phyloP scores from a whole-genome alignment of 2,888 invertebrate genomes.

The Anthophora plumipes region DNA sequence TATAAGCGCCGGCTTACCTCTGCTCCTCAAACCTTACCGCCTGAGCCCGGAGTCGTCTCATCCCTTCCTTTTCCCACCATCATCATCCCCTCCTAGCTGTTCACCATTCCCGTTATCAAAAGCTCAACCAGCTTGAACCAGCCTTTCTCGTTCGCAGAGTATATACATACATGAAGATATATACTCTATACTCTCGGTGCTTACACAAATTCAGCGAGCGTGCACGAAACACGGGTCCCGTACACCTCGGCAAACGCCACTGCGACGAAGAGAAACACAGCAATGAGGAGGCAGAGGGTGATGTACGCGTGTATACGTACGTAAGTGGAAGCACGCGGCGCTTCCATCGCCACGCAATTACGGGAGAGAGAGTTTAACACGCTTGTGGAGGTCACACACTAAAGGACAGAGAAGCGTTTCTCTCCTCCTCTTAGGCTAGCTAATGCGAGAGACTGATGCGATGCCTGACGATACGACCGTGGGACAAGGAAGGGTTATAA shows the following conservation, averaged over 20 bases:
- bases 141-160: conserved; percentile 1
- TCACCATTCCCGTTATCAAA: background rate
- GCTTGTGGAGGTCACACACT: conserved; percentile 40
- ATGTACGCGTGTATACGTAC: background rate
- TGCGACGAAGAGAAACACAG: background rate
- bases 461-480: conserved; percentile 20
- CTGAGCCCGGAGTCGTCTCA: conserved; percentile 25
- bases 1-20: conserved; percentile 80
- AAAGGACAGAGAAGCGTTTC: conserved; percentile 17
- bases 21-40: conserved; percentile 67
- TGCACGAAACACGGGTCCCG: conserved; percentile 27
- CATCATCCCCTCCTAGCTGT: background rate
- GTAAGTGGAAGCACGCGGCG: background rate
- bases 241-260: conserved; percentile 16
- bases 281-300: background rate
- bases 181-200: conserved; percentile 3
- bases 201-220: conserved; percentile 33
- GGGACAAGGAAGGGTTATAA: conserved; percentile 59
- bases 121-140: background rate
- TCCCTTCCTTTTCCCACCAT: conserved; percentile 1
- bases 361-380: conserved; percentile 27
- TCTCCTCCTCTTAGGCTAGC: conserved; percentile 16
- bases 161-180: conserved; percentile 6
- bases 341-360: conserved; percentile 73
- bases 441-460: conserved; percentile 54